Percentiles rank a stretch among this genome's conserved stretches.
Evolutionary conservation across 2,113 vertebrate species (phyloP).

Genomic region (Chlorodrepanis virens): DNA sequence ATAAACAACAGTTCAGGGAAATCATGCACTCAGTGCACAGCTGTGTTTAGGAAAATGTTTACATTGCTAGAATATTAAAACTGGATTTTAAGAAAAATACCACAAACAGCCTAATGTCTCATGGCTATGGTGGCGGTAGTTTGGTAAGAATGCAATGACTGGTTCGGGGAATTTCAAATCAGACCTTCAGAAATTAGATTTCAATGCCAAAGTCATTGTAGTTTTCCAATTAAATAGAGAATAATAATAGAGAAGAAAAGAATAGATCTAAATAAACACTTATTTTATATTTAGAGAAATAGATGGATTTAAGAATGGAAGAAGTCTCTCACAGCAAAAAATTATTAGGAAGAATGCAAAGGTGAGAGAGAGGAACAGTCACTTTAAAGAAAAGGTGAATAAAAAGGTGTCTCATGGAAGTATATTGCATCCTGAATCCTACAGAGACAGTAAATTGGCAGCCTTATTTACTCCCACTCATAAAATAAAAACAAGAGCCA

Average conservation of each 20-base stretch:
- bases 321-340: background rate
- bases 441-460: slow-evolving; percentile 12
- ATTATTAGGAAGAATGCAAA: background rate
- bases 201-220: background rate
- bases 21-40: background rate
- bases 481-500: slow-evolving; percentile 48
- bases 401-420: background rate
- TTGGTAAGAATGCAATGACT: background rate
- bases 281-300: background rate
- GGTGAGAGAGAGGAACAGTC: background rate
- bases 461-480: slow-evolving; percentile 34
- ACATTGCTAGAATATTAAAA: background rate
- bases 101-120: background rate
- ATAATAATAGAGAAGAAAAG: background rate
- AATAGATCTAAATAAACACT: background rate
- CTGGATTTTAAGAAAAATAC: background rate
- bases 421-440: background rate
- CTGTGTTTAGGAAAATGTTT: background rate
- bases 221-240: background rate
- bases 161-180: background rate
- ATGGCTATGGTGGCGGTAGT: background rate
- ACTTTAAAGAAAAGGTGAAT: background rate
- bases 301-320: background rate
- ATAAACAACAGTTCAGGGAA: background rate
- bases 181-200: background rate